Evolutionary conservation across 1,140 invertebrate species (phyloP), one percentile per base, ranked within the genome.

Genomic region (Lasioglossum albipes): DNA sequence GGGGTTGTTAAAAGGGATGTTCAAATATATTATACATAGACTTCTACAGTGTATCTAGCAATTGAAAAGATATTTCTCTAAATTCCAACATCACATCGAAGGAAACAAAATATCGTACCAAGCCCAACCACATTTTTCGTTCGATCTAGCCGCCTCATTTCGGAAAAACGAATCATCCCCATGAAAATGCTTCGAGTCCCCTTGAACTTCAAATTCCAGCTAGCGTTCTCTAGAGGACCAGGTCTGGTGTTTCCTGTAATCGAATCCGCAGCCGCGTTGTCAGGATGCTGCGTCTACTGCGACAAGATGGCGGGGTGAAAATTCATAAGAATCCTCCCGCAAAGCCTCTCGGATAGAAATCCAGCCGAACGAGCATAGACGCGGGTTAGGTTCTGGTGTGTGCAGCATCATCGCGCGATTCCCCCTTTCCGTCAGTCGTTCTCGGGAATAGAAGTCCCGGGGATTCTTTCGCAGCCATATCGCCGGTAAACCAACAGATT

Each of bases 401-500:
- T 20, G 52, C 13, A 16, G 52, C 59, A 41, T 70, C 75, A 75
- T 79, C 84, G 75, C n/a, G 68, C 76, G 62, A 62, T 72, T 66
- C 42, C 42, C 52, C 31, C 36, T 41, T 3, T 68, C 52, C 75
- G 66, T 67, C 45, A 27, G 57, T 49, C 65, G 75, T 36, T 68
- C 75, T 59, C 64, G 77, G 85, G 68, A 81, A 84, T 83, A 61
- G 86, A 68, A 89, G 87, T 83, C 84, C 79, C 49, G 64, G 75
- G 61, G 79, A 82, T 84, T 73, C 84, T 36, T 86, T 79, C 89
- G 83, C 86, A 89, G 88, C 89, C 90, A 88, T 87, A 87, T 89
- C 89, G 90, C 85, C 89, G 89, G 90, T 89, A 90, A 87, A 90
- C 90, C 90, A 91, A 91, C 91, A 91, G 90, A 92, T 92, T 91